phyloP scores from a whole-genome alignment of 37 sponge, comb jelly and placozoan species.

The Petrosia ficiformis region DNA sequence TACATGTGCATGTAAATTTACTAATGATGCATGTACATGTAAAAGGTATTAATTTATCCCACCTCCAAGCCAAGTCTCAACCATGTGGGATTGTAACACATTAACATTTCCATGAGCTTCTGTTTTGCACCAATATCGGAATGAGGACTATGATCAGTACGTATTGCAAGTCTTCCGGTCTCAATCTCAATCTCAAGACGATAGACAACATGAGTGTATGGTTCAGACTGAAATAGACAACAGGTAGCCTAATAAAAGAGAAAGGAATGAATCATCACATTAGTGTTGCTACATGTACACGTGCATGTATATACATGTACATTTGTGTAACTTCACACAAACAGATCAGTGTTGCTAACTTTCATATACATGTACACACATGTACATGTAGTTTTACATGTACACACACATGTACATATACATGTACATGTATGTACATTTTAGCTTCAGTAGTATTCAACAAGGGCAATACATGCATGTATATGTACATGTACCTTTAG shows the following conservation, averaged over 20 bases:
- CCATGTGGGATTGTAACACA: slow-evolving; percentile 86
- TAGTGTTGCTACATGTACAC: not conserved
- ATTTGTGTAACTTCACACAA: slow-evolving; percentile 2
- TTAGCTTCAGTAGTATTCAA: too few relatives aligned
- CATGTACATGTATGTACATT: too few relatives aligned
- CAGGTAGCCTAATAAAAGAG: not conserved
- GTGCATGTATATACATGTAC: not conserved
- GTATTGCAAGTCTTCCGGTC: slow-evolving; percentile 46
- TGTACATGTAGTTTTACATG: too few relatives aligned
- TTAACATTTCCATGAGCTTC: slow-evolving; percentile 70
- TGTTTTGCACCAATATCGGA: slow-evolving; percentile 82
- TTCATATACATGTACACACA: too few relatives aligned
- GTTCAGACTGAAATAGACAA: slow-evolving; percentile 34
- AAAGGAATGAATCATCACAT: not conserved
- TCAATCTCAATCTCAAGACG: slow-evolving; percentile 75
- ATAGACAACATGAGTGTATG: slow-evolving; percentile 13
- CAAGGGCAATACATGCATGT: not conserved
- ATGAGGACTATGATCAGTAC: slow-evolving; percentile 49
- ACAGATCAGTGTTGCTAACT: too few relatives aligned
- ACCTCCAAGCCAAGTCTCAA: slow-evolving; percentile 90
- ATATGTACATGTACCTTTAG: not conserved
- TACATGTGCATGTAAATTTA: too few relatives aligned
- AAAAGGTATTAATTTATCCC: too few relatives aligned
- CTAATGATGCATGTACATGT: too few relatives aligned
- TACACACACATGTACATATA: not conserved